Base-by-base conservation (phyloP, 2,888 invertebrate genomes). In the Blomia tropicalis region DNA sequence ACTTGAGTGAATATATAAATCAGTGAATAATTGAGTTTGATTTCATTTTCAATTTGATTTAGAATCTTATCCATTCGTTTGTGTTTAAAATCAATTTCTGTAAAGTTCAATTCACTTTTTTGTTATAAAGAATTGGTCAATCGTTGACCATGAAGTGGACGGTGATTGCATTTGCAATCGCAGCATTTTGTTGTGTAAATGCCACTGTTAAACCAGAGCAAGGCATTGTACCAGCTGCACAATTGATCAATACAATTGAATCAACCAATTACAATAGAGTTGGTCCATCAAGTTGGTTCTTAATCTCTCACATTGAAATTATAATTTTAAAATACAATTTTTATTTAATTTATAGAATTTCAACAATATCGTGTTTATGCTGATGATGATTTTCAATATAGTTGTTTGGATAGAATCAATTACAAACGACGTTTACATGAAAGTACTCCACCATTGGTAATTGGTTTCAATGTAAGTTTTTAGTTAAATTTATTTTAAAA, bases 391-490 rank as follows among this genome's bases (percentile, higher is more conserved):
- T 56, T 56, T 31, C 56, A 56, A 25, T 36, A 32, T 11, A 31
- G 23, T 11, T 56, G 56, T 56, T 25, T 31, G 23, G 56, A 56
- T 25, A n/a, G 14, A 3, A 56, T 56, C 14, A 56, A 56, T 25
- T 30, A 30, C 11, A 56, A 56, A 25, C 56, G 56, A 19, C 14
- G 11, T 2, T 31, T 14, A 14, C 62, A 62, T 27, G 62, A 62
- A 30, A 62, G 47, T 29, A 62, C 62, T 19, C 56, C 11, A 25
- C 7, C 41, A 43, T 30, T 62, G 17, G 11, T 22, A n/a, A 14
- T 62, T 1, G 54, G 56, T 43, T 4, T 25, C 30, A 62, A 53
- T 62, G 62, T 62, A 62, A 62, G 56, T 56, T 22, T 19, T 14
- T 47, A 2, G 11, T 4, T 27, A n/a, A n/a, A n/a, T n/a, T n/a